Base-by-base conservation (phyloP, 2,888 invertebrate genomes). In the Dolomedes plantarius region DNA sequence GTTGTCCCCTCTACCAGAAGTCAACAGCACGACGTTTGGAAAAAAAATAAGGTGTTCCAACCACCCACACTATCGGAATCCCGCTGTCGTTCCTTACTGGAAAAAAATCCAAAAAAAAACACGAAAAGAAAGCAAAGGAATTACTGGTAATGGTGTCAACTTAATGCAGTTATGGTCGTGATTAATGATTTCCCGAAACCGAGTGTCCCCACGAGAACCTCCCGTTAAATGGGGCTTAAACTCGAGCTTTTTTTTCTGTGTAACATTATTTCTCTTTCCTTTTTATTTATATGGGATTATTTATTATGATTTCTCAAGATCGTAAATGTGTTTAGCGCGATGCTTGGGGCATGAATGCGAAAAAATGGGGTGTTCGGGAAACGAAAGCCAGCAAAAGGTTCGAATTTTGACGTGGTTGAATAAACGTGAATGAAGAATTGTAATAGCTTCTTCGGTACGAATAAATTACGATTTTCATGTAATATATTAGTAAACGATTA, bases 191-290 rank as follows among this genome's bases (percentile, higher is more conserved):
- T 76, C 76, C 76, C 71, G 67, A 50, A 74, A 67, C 76, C 83
- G 67, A 78, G 67, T 72, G 67, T 71, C 50, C 50, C 50, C 56
- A 56, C 19, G 77, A 62, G 67, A 39, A 16, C 41, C 64, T 74
- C 74, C 29, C 71, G 77, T 73, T 85, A 85, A 85, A 85, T 77
- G 83, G 77, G 77, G 83, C 83, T 85, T 85, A 85, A 85, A 85
- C 71, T 85, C 65, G 31, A 65, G 83, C 39, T 69, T 73, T 72
- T 65, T 62, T 36, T 67, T 67, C 32, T 32, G 5, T 32, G 36
- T 67, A 36, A 32, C 32, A 36, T 46, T 62, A 28, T 23, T 16
- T 23, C 64, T 75, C 23, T 69, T 27, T 71, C 23, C 41, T 68
- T 39, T 64, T 72, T 85, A 85, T 85, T 85, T 85, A 85, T 85